These are phyloP conservation scores for Cinclus mexicanus DNA, from an alignment of 2,113 vertebrate species.

Conservation along the genomic window DNA sequence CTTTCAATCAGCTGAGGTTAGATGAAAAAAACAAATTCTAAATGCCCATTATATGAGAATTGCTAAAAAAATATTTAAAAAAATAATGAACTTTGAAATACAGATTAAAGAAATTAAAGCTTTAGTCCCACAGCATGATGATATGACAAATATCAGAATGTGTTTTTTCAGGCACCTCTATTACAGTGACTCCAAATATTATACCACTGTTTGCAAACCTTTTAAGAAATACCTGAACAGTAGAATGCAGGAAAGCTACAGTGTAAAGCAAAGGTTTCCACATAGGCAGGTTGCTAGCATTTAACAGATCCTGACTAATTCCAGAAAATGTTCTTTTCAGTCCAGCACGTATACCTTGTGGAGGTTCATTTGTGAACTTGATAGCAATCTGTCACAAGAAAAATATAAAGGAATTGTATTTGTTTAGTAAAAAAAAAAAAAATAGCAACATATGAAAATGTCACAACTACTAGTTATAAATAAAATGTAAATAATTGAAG, in stretches of 20 bases:
- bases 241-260: constrained; percentile 79
- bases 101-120: not conserved
- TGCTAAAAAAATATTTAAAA: not conserved
- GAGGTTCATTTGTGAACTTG: constrained; percentile 81
- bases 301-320: constrained; percentile 78
- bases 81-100: not conserved
- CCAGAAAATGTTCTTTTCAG: constrained; percentile 78
- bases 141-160: not conserved
- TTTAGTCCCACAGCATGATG: not conserved
- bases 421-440: constrained; percentile 2
- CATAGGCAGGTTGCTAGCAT: constrained; percentile 74
- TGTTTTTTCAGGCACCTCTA: not conserved
- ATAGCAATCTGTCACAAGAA: constrained; percentile 71
- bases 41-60: not conserved
- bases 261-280: constrained; percentile 82
- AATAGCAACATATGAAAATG: not conserved
- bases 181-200: not conserved
- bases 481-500: not conserved
- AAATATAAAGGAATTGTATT: constrained; percentile 28
- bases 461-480: not conserved
- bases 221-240: constrained; percentile 73
- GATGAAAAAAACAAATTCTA: not conserved
- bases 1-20: not conserved
- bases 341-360: constrained; percentile 76
- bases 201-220: not conserved